Conservation (phyloP, 2,888 invertebrate genomes). For the Rapana venosa region DNA sequence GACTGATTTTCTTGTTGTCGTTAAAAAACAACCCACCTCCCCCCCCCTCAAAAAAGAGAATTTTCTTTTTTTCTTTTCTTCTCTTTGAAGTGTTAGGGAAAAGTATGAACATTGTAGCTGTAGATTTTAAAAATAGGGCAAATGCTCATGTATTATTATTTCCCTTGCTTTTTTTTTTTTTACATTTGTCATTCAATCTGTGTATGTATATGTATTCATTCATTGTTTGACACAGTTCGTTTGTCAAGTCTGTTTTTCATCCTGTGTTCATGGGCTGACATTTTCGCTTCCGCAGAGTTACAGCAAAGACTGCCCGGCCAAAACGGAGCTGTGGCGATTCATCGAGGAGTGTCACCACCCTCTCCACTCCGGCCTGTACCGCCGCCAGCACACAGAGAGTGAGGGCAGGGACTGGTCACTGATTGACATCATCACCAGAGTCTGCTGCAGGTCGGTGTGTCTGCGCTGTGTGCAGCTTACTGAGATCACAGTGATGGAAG, state of each 20-base stretch:
- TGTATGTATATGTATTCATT: background rate
- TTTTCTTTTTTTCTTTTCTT: too few species aligned
- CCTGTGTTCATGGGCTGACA: background rate
- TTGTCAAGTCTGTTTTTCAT: background rate
- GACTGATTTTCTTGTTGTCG: too few species aligned
- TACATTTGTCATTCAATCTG: too few species aligned
- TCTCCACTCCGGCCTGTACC: slow-evolving; percentile 59
- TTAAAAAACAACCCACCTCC: too few species aligned
- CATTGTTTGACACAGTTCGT: background rate
- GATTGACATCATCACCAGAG: slow-evolving; percentile 51
- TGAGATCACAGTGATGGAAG: too few species aligned
- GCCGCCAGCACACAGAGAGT: slow-evolving; percentile 55
- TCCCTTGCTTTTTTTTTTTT: too few species aligned
- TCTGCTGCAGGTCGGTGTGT: slow-evolving; percentile 49
- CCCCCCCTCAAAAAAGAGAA: too few species aligned
- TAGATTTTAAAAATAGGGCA: too few species aligned
- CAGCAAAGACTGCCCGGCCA: slow-evolving; percentile 92
- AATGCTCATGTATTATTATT: too few species aligned
- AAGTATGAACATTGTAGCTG: too few species aligned
- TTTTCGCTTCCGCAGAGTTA: slow-evolving; percentile 81
- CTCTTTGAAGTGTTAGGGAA: too few species aligned
- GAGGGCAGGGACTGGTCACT: slow-evolving; percentile 41
- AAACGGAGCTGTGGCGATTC: slow-evolving; percentile 87
- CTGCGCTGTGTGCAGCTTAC: background rate
- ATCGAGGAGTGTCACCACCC: slow-evolving; percentile 68